Percentiles rank a stretch among this genome's conserved stretches.
phyloP scores from a whole-genome alignment of 2,113 vertebrate species.

The Dicaeum eximium region DNA sequence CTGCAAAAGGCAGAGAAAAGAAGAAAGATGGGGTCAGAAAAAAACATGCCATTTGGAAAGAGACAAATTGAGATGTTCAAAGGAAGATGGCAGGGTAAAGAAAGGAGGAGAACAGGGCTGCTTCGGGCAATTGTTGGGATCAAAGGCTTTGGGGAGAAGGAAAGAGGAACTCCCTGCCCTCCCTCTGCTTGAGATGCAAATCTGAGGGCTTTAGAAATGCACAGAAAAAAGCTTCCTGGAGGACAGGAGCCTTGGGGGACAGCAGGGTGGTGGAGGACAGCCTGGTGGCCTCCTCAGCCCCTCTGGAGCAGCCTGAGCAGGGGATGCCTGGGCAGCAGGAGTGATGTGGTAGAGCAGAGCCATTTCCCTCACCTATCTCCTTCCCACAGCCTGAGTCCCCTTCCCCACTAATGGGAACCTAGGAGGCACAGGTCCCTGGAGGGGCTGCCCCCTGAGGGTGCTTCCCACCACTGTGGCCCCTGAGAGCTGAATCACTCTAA shows the following conservation, averaged over 20 bases:
- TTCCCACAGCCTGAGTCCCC: not conserved
- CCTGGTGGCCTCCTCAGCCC: not conserved
- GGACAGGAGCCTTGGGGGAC: not conserved
- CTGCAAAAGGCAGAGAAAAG: conserved; percentile 7
- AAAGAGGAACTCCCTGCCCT: conserved; percentile 29
- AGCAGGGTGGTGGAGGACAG: not conserved
- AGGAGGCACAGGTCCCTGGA: not conserved
- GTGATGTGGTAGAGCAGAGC: not conserved
- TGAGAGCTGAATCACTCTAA: not conserved
- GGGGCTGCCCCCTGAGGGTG: not conserved
- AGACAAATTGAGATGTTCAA: conserved; percentile 64
- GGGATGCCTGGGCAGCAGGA: not conserved
- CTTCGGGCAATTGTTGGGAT: conserved; percentile 16
- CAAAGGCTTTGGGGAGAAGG: conserved; percentile 34
- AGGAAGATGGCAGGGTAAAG: conserved; percentile 40
- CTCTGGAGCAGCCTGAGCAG: not conserved
- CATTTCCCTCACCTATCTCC: not conserved
- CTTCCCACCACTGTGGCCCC: not conserved
- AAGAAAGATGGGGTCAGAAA: conserved; percentile 30
- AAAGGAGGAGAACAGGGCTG: conserved; percentile 9
- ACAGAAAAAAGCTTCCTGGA: not conserved
- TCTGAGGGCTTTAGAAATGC: conserved; percentile 42
- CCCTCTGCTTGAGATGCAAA: conserved; percentile 58
- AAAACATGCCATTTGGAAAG: not conserved
- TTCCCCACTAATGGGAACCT: not conserved